Percentiles rank a stretch among this genome's conserved stretches.
These are phyloP conservation scores for Enteromius fasciolatus DNA, from an alignment of 2,797 vertebrate genomes.

Conservation along the genomic window DNA sequence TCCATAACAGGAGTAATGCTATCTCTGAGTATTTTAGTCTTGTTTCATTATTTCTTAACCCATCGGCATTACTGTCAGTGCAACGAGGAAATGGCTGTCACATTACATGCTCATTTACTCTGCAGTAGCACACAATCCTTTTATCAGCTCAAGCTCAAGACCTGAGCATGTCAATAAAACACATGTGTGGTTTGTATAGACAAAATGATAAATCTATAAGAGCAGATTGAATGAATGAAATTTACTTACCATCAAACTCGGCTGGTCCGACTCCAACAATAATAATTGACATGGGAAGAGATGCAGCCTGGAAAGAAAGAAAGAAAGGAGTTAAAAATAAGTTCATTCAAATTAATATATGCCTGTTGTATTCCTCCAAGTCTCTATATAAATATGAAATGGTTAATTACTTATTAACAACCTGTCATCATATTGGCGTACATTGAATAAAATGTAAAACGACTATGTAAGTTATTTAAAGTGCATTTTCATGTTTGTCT, in stretches of 20 bases:
- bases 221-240: background rate
- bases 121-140: background rate
- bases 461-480: background rate
- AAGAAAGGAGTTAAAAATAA: background rate
- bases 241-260: slow-evolving; percentile 92
- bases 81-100: slow-evolving; percentile 23
- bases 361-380: no score
- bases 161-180: background rate
- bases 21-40: slow-evolving; percentile 2
- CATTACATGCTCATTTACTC: slow-evolving; percentile 26
- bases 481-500: background rate
- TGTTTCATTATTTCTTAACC: slow-evolving; percentile 24
- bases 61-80: slow-evolving; percentile 29
- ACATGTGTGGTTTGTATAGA: background rate
- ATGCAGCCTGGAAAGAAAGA: slow-evolving; percentile 74
- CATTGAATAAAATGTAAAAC: background rate
- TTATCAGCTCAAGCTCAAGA: slow-evolving; percentile 15
- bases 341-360: background rate
- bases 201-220: background rate
- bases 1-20: no score
- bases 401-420: background rate
- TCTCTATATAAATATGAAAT: background rate
- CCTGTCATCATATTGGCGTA: background rate
- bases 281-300: slow-evolving; percentile 97
- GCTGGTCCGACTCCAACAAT: slow-evolving; percentile 97